Conservation (phyloP, 2,113 vertebrate species). For the Aegotheles bennettii region DNA sequence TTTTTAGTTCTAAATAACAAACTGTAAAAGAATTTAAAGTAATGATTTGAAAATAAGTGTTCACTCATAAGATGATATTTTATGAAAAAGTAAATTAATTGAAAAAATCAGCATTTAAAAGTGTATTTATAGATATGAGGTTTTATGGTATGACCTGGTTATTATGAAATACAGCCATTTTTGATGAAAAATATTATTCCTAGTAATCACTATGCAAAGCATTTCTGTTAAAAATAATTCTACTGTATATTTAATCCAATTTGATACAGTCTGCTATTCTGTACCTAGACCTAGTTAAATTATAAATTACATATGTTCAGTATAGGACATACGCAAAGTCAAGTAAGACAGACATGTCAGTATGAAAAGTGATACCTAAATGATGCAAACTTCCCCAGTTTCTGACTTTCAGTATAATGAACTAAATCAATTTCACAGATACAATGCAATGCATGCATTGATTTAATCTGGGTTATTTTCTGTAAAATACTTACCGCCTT, state of each 20-base stretch:
- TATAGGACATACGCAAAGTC: too few relatives aligned
- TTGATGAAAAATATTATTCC: neutral
- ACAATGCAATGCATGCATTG: neutral
- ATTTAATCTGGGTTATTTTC: conserved; percentile 19
- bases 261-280: neutral
- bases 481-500: neutral
- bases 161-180: neutral
- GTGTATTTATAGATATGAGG: neutral
- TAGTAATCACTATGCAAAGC: neutral
- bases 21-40: neutral
- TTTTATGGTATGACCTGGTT: neutral
- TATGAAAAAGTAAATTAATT: neutral
- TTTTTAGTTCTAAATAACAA: neutral
- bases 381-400: neutral
- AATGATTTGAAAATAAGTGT: neutral
- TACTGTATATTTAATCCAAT: neutral
- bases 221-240: neutral
- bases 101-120: neutral
- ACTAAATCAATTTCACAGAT: conserved; percentile 25
- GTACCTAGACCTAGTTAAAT: neutral
- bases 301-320: neutral
- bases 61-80: neutral
- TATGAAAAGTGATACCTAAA: neutral
- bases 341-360: neutral
- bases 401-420: neutral